These are phyloP conservation scores for Lycodopsis pacificus DNA, from an alignment of 2,797 vertebrate genomes.

Conservation along the genomic window DNA sequence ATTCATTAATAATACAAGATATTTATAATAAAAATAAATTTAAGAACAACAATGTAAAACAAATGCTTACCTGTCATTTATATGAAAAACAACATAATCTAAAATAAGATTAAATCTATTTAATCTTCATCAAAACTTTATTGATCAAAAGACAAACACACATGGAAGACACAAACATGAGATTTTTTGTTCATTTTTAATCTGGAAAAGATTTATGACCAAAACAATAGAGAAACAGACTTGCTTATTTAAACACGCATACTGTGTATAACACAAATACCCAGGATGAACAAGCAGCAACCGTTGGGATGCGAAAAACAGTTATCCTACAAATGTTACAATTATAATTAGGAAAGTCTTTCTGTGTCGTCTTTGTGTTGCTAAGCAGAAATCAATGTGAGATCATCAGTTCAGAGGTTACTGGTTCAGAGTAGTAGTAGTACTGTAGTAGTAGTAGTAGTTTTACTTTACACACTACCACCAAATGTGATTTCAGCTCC, in stretches of 20 bases:
- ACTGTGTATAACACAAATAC: neutral
- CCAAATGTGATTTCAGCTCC: neutral
- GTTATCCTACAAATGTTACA: neutral
- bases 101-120: neutral
- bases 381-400: neutral
- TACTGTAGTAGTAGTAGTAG: neutral
- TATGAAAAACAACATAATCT: neutral
- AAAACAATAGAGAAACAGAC: neutral
- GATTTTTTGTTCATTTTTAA: neutral
- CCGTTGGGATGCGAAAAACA: neutral
- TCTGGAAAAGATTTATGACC: neutral
- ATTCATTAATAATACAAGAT: neutral
- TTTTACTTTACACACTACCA: neutral
- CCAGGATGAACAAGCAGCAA: neutral
- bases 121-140: neutral
- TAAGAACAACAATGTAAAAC: neutral
- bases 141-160: neutral
- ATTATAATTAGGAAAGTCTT: neutral
- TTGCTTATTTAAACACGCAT: neutral
- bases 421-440: neutral
- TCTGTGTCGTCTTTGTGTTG: neutral
- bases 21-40: neutral
- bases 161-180: neutral
- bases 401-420: slow-evolving; percentile 1
- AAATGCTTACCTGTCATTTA: neutral